Evolutionary conservation across 2,888 invertebrate genomes (phyloP), one percentile per base, ranked within the genome.

Genomic region (Rapana venosa): DNA sequence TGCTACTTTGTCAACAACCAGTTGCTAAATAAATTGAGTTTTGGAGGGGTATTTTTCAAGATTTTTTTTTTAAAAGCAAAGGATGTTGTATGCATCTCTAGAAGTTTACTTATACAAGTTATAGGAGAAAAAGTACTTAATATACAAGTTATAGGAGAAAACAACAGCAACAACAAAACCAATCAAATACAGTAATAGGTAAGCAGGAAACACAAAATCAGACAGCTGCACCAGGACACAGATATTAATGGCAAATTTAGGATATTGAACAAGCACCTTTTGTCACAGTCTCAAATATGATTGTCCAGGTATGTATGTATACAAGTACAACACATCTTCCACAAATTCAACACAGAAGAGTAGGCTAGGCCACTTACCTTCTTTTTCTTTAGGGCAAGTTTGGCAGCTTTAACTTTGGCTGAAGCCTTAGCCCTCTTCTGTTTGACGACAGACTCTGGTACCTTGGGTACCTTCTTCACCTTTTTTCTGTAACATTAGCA

Each of bases 361-460:
- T 74, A 4, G 0, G n/a, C 11, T 22, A 74, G 5, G n/a, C 26
- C 26, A 66, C 81, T 87, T 89, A 96, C 96, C 94, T 95, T 95
- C 92, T 94, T 95, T 58, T 90, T 86, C 15, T 93, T 91, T 83
- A 94, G 90, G 47, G 93, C 93, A 87, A 95, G 93, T 88, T 95
- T 94, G 35, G 95, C 92, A 36, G 93, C 92, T 88, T 95, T 95
- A 66, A 96, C 95, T 90, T 98, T 97, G 92, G 97, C 97, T 90
- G 97, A 97, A 93, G 98, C 98, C 94, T 98, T 97, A 96, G 98
- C 97, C 97, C 99, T 99, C 94, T 98, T 97, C 96, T 98, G 98
- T 97, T 99, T 99, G 91, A 99, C 97, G 93, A 99, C 98, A 83
- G 99, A 98, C 97, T 99, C 99, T 0, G 99, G 99, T 92, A 99